Conservation (phyloP, 1,140 invertebrate species). For the Drosophila rufa region DNA sequence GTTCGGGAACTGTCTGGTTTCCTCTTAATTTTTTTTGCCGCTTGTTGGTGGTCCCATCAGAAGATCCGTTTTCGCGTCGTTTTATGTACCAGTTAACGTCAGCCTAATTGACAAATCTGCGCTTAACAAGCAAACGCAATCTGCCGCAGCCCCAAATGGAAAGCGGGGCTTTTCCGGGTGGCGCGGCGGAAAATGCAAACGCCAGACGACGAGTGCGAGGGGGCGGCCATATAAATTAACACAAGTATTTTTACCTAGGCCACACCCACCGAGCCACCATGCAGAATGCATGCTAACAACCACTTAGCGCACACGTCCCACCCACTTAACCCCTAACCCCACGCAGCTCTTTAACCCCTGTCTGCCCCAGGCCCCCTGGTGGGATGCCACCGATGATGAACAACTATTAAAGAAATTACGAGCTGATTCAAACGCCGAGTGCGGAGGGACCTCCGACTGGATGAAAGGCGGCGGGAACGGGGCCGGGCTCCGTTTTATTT, state of each 20-base stretch:
- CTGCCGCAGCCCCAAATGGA: constrained; percentile 47
- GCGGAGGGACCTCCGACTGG: neutral
- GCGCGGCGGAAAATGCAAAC: constrained; percentile 42
- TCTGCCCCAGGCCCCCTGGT: constrained; percentile 1
- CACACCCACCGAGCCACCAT: constrained; percentile 52
- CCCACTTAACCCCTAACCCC: constrained; percentile 3
- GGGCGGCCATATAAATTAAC: constrained; percentile 75
- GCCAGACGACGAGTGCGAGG: constrained; percentile 22
- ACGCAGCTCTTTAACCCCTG: neutral
- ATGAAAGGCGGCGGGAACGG: neutral
- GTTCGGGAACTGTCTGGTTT: neutral
- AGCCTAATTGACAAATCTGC: constrained; percentile 78
- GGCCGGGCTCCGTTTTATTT: constrained; percentile 61
- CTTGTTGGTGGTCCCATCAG: constrained; percentile 4
- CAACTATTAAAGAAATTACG: constrained; percentile 81
- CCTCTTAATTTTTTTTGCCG: constrained; percentile 7
- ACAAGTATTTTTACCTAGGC: constrained; percentile 72
- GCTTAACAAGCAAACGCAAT: constrained; percentile 70
- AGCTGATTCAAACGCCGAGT: constrained; percentile 56
- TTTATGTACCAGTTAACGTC: constrained; percentile 65
- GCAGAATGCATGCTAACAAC: constrained; percentile 77
- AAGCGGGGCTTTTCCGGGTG: neutral
- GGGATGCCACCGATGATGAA: constrained; percentile 54
- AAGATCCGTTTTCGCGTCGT: constrained; percentile 18
- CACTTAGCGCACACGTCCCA: constrained; percentile 64